phyloP scores from a whole-genome alignment of 2,113 vertebrate species.

The Podocnemis expansa region DNA sequence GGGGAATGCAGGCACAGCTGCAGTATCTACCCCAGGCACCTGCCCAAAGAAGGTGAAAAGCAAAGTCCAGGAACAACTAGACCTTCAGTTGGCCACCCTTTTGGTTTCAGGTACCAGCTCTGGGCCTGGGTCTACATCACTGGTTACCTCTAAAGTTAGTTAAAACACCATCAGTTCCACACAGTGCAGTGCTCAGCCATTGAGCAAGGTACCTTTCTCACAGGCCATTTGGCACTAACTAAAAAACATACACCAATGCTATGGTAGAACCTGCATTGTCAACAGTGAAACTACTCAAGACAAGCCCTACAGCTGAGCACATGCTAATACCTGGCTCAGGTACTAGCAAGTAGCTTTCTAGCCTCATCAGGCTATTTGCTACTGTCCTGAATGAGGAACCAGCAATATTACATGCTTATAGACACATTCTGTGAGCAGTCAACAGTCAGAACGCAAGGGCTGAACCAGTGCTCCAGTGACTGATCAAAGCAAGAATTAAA shows the following conservation, averaged over 20 bases:
- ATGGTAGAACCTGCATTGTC: neutral
- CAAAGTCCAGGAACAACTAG: neutral
- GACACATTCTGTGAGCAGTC: too few relatives aligned
- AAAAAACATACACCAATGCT: neutral
- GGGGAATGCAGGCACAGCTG: neutral
- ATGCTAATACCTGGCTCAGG: neutral
- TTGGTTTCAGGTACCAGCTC: too few relatives aligned
- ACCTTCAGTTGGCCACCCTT: too few relatives aligned
- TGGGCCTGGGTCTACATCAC: accelerated
- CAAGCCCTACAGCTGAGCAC: neutral
- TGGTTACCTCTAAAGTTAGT: neutral
- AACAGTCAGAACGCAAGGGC: neutral
- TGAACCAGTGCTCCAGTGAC: neutral
- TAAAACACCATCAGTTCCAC: neutral
- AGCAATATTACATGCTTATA: neutral
- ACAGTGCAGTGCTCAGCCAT: neutral
- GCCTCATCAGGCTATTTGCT: neutral
- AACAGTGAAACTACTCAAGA: too few relatives aligned
- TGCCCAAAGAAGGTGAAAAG: neutral
- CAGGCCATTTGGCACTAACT: neutral
- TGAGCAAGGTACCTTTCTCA: neutral
- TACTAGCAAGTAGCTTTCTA: neutral
- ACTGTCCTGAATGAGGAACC: neutral
- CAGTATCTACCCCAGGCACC: too few relatives aligned
- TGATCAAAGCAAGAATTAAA: neutral